These are phyloP conservation scores for Amiota mariae DNA, from an alignment of 2,888 invertebrate genomes.

Conservation along the genomic window DNA sequence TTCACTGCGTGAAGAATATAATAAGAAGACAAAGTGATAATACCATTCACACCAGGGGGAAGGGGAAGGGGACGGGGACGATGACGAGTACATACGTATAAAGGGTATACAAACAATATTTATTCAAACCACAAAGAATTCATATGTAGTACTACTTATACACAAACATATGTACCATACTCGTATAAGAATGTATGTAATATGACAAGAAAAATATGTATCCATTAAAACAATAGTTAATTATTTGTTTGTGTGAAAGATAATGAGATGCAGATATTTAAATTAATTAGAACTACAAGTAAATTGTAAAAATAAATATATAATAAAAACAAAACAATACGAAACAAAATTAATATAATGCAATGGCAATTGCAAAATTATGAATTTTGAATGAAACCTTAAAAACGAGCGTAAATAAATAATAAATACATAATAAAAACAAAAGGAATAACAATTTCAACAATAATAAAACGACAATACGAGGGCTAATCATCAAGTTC, in stretches of 20 bases:
- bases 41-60: background rate
- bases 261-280: background rate
- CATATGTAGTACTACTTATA: too few relatives aligned
- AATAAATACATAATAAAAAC: slow-evolving; percentile 45
- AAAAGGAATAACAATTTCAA: slow-evolving; percentile 30
- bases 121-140: too few relatives aligned
- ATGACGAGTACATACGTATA: too few relatives aligned
- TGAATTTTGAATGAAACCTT: slow-evolving; percentile 57
- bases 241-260: slow-evolving; percentile 1
- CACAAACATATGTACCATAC: too few relatives aligned
- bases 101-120: too few relatives aligned
- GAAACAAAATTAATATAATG: slow-evolving; percentile 28
- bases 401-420: slow-evolving; percentile 54
- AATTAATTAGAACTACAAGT: background rate
- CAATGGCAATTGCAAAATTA: slow-evolving; percentile 41
- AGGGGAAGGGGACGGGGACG: background rate
- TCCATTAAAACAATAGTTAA: slow-evolving; percentile 33
- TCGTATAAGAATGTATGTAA: background rate
- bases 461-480: background rate
- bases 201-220: background rate
- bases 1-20: too few relatives aligned
- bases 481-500: background rate
- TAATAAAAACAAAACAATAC: slow-evolving; percentile 18
- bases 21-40: background rate
- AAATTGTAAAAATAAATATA: background rate